Base-by-base conservation (phyloP, 2,113 vertebrate genomes). In the Pavo muticus region DNA sequence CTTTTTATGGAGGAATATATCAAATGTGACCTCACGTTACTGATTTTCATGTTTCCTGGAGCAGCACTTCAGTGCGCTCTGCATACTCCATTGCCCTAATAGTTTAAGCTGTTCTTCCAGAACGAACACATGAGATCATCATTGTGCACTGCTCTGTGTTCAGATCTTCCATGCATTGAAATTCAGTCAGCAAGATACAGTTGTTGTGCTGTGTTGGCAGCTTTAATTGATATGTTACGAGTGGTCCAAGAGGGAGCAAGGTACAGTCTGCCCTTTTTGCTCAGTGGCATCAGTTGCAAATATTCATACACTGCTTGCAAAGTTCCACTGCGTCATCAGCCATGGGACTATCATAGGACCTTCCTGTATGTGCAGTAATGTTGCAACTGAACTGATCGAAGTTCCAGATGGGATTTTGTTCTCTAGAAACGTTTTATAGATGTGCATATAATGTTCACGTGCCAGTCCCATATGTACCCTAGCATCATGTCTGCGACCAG, bases 81-180 rank as follows among this genome's bases (percentile, higher is more conserved):
- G 57, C 76, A 81, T 88, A 78, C 90, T 87, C 63, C 79, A 72
- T 75, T 95, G 73, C 88, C 61, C 70, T 93, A 68, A 84, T 69
- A 91, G 85, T 86, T 88, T 86, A 83, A 94, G 73, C 85, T 81
- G 44, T 68, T 83, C 94, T 93, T 94, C 76, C 72, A 65, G 61
- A 61, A 74, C 52, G 45, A 57, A 71, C 37, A 6, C 20, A 61
- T 88, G 90, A 95, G 24, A 39, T 69, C 61, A 40, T 80, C 60
- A 20, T 48, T 72, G 50, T 78, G 57, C 56, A 2, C 0, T 94
- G 52, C 69, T 47, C 74, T 68, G n/a, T 60, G 42, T 92, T 91
- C 93, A 86, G 30, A 80, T 68, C 64, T n/a, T 85, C 25, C 50
- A 40, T 64, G 50, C 42, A 27, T 9, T 77, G 71, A 82, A 87